These are phyloP conservation scores for Pteronura brasiliensis DNA, from an alignment of 2,113 vertebrate genomes.

Conservation along the genomic window DNA sequence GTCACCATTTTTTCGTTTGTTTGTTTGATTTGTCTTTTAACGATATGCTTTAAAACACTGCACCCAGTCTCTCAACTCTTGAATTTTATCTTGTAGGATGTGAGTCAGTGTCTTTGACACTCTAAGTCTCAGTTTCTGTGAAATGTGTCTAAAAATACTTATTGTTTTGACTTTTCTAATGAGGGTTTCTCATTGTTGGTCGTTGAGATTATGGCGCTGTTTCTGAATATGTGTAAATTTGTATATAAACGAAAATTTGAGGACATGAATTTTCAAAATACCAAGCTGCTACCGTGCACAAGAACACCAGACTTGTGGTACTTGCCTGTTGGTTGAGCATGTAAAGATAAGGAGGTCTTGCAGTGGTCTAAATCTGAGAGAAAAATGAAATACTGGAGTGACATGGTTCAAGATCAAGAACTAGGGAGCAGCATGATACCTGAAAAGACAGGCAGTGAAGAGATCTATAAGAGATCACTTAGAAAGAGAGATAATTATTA, in stretches of 20 bases:
- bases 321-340: background rate
- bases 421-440: background rate
- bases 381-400: background rate
- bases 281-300: background rate
- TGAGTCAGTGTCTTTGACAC: background rate
- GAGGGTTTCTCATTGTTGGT: background rate
- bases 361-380: background rate
- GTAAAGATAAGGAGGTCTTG: background rate
- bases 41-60: background rate
- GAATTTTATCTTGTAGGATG: background rate
- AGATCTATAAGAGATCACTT: background rate
- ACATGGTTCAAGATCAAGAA: background rate
- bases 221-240: background rate
- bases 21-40: background rate
- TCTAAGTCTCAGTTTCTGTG: background rate
- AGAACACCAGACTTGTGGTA: background rate
- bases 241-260: background rate
- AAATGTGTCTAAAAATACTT: background rate
- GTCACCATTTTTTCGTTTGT: background rate
- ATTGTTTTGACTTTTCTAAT: background rate
- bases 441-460: background rate
- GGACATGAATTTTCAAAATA: conserved; percentile 6
- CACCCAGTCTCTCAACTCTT: background rate
- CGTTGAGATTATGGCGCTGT: background rate
- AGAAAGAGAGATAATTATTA: background rate